Evolutionary conservation across 2,113 vertebrate species (phyloP).

Genomic region (Neotoma lepida): DNA sequence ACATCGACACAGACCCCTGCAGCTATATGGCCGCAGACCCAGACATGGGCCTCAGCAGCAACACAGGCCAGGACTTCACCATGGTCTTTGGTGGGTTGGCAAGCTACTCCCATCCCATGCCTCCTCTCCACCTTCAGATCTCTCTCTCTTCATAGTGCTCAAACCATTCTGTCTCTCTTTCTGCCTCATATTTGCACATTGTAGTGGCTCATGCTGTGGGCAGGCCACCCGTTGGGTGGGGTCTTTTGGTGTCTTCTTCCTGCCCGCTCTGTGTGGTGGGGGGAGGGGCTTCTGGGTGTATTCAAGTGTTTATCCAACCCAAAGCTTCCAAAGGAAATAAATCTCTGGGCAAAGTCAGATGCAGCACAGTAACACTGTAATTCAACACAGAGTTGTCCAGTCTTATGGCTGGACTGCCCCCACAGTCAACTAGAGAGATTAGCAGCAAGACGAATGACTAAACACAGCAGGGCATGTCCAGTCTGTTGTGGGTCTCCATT

Average conservation of each 20-base stretch:
- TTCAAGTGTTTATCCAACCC: not conserved
- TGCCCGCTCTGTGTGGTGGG: not conserved
- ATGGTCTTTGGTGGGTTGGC: not conserved
- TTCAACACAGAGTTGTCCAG: not conserved
- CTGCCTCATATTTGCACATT: not conserved
- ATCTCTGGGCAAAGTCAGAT: not conserved
- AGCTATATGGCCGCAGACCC: not conserved
- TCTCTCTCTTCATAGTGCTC: not conserved
- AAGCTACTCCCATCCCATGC: not conserved
- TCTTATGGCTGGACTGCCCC: not conserved
- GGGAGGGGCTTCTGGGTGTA: too few relatives aligned
- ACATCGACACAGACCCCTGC: not conserved
- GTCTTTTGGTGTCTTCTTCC: not conserved
- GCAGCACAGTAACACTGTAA: not conserved
- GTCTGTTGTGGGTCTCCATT: not conserved
- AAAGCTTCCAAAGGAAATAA: not conserved
- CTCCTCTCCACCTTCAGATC: not conserved
- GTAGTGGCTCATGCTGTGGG: not conserved
- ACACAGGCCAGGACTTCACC: not conserved
- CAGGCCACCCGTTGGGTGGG: not conserved
- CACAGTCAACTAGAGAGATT: not conserved
- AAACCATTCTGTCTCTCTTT: not conserved
- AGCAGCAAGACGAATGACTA: not conserved
- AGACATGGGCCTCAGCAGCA: not conserved
- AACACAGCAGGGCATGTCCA: not conserved